A percentile compares a stretch with the other conserved stretches of the same genome.
Conservation (phyloP, 2,113 vertebrate genomes). For the Cacatua alba region DNA sequence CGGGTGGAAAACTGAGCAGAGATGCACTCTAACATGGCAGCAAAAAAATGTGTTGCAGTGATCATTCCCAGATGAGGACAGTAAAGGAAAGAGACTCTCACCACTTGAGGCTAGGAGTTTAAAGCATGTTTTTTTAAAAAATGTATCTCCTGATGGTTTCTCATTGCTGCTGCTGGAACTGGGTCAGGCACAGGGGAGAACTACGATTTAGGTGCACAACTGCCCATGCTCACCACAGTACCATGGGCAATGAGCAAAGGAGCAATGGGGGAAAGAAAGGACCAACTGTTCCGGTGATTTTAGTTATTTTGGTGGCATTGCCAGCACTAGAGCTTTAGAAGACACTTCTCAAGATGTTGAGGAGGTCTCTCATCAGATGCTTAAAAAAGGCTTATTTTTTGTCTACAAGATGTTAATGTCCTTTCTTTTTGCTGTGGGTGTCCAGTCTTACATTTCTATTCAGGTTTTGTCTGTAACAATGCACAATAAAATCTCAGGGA, state of each 20-base stretch:
- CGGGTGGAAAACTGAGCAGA: neutral
- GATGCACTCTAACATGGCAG: neutral
- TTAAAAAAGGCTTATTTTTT: neutral
- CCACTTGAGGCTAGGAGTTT: neutral
- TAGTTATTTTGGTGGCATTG: neutral
- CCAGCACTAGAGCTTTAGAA: neutral
- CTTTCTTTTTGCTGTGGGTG: neutral
- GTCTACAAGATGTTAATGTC: neutral
- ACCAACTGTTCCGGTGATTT: neutral
- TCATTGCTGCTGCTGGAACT: neutral
- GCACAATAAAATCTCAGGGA: neutral
- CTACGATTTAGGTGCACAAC: accelerated
- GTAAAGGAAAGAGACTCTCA: neutral
- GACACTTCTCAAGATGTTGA: neutral
- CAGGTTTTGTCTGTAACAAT: neutral
- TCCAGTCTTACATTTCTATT: neutral
- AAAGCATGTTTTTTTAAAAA: neutral
- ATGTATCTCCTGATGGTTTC: neutral
- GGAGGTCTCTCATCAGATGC: neutral
- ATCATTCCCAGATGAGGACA: neutral
- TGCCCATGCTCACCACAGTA: accelerated
- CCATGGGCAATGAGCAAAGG: neutral
- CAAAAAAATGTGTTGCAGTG: neutral
- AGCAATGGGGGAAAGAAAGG: neutral
- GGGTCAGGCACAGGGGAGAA: neutral